Percentiles rank a stretch among this genome's conserved stretches.
phyloP scores from a whole-genome alignment of 2,113 vertebrate species.

The Malurus cyaneus region DNA sequence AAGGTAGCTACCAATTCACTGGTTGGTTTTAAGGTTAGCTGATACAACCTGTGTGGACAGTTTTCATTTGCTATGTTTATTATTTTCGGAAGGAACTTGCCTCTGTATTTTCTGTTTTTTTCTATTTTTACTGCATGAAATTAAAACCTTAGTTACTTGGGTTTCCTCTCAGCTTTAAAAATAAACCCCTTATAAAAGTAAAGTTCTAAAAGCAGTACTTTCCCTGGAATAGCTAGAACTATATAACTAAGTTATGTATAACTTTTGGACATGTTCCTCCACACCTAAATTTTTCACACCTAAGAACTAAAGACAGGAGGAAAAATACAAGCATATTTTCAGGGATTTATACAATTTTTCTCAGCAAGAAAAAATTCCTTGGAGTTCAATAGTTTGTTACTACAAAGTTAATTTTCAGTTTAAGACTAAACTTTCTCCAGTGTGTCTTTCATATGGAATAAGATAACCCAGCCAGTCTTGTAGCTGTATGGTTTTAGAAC shows the following conservation, averaged over 20 bases:
- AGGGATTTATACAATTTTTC: not conserved
- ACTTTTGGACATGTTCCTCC: not conserved
- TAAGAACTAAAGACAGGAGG: not conserved
- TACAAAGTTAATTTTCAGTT: not conserved
- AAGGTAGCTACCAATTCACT: not conserved
- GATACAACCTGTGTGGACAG: not conserved
- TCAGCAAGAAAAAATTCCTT: not conserved
- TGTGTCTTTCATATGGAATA: not conserved
- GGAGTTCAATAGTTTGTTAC: not conserved
- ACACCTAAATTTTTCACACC: not conserved
- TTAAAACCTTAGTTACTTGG: not conserved
- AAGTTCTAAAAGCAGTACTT: not conserved
- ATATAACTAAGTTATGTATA: not conserved
- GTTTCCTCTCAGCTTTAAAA: not conserved
- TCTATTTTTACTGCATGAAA: not conserved
- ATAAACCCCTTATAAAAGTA: not conserved
- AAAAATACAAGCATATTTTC: not conserved
- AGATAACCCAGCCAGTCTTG: not conserved
- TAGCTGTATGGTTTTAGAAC: not conserved
- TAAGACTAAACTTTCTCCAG: not conserved
- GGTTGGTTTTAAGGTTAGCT: not conserved
- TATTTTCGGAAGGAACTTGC: not conserved
- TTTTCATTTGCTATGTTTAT: not conserved
- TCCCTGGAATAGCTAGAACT: not conserved
- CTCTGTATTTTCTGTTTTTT: not conserved